Base-by-base conservation (phyloP, 2,888 invertebrate genomes). In the Ophion slaviceki region DNA sequence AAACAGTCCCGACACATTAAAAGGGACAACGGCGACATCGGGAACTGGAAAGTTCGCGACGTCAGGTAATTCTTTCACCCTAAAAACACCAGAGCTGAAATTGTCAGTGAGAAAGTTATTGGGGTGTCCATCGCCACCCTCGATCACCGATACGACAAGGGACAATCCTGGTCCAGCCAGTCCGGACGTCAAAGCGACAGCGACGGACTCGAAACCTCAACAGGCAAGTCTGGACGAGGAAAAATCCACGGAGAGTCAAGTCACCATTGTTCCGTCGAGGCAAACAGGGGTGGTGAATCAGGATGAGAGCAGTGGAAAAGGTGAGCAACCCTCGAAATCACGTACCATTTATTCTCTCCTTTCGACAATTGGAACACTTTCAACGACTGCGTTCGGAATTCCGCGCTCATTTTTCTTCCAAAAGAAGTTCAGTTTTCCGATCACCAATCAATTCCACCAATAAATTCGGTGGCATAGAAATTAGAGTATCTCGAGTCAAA, bases 51-150 rank as follows among this genome's bases (percentile, higher is more conserved):
- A 75, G 61, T 6, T 40, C 8, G 28, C 68, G 87, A 57, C 61
- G 28, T n/a, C 62, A 24, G 24, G 11, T 61, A 20, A 47, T 32
- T 2, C 53, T 66, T 80, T 82, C 2, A 68, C 84, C 45, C 28
- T 89, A 1, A 93, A 91, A 68, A 91, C 92, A 2, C 93, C 93
- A 17, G 93, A 93, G 85, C 75, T 93, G 4, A 93, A 93, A 78
- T 87, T 93, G 3, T 93, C 93, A 24, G 93, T 93, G 45, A 89
- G 93, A 75, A 93, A 93, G 82, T 84, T 93, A 45, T 87, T 93
- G 8, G 93, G 93, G 2, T 93, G 93, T 78, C 93, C 93, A 5
- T 92, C 93, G 40, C 92, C 93, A 14, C 92, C 92, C 8, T 91
- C 92, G 61, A 86, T 91, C 8, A 80, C 86, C 20, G 89, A 2